A percentile compares a stretch with the other conserved stretches of the same genome.
phyloP scores from a whole-genome alignment of 2,113 vertebrate genomes.

The Notarius lentiginosus region DNA sequence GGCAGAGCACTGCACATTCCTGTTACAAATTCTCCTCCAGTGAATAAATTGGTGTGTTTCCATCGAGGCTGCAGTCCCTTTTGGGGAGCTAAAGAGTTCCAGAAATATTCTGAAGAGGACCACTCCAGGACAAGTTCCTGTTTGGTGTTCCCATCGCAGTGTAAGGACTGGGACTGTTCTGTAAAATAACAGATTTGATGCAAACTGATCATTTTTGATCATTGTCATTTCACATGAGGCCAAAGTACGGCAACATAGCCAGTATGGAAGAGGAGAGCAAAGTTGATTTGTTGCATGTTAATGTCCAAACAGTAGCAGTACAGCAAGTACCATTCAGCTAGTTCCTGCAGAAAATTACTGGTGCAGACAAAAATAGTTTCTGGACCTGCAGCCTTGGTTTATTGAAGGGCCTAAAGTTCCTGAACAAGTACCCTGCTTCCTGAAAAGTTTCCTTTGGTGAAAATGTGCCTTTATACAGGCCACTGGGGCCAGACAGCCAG shows the following conservation, averaged over 20 bases:
- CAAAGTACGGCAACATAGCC: background rate
- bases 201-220: background rate
- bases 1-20: slow-evolving; percentile 46
- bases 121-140: background rate
- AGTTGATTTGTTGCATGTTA: background rate
- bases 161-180: background rate
- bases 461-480: slow-evolving; percentile 57
- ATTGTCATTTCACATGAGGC: background rate
- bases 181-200: background rate
- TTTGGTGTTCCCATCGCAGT: background rate
- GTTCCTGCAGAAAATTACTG: background rate
- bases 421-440: background rate
- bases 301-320: background rate
- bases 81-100: background rate
- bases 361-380: background rate
- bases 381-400: background rate
- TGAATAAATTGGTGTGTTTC: slow-evolving; percentile 61
- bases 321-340: background rate
- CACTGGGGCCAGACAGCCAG: slow-evolving; percentile 61
- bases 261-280: background rate
- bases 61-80: background rate
- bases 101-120: background rate
- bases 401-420: background rate
- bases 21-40: slow-evolving; percentile 68
- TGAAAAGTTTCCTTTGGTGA: background rate